These are phyloP conservation scores for Cantharis rustica DNA, from an alignment of 2,888 invertebrate genomes.

Conservation along the genomic window DNA sequence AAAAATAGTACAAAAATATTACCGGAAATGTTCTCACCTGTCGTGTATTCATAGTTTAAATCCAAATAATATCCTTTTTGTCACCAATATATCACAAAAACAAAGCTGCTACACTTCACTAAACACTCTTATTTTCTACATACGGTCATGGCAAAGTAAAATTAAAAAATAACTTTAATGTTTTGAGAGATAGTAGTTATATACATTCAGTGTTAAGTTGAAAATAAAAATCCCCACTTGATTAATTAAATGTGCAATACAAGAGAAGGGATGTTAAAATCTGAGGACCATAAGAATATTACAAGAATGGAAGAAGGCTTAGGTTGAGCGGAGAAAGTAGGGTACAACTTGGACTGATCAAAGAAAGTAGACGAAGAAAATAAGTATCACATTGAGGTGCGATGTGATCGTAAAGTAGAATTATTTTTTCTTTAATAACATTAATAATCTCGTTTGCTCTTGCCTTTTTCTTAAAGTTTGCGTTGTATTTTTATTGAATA, in stretches of 20 bases:
- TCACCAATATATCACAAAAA: conserved; percentile 32
- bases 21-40: conserved; percentile 29
- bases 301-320: conserved; percentile 3
- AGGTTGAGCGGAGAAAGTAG: conserved; percentile 42
- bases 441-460: not conserved
- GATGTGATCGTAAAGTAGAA: conserved; percentile 33
- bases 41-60: conserved; percentile 35
- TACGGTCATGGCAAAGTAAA: conserved; percentile 36
- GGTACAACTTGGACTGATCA: conserved; percentile 34
- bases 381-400: conserved; percentile 35
- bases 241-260: conserved; percentile 28
- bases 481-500: not conserved
- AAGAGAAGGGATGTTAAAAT: conserved; percentile 37
- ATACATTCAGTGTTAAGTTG: conserved; percentile 37
- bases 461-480: not conserved
- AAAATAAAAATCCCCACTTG: conserved; percentile 37
- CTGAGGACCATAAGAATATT: conserved; percentile 22
- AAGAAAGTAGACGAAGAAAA: conserved; percentile 31
- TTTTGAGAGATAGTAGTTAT: conserved; percentile 41
- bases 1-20: not conserved
- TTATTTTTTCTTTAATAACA: not conserved
- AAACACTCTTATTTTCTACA: conserved; percentile 26
- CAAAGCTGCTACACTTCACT: conserved; percentile 26
- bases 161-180: conserved; percentile 39
- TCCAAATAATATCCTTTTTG: conserved; percentile 33